Evolutionary conservation across 2,888 invertebrate species (phyloP).

Genomic region (Drosophila quinaria): DNA sequence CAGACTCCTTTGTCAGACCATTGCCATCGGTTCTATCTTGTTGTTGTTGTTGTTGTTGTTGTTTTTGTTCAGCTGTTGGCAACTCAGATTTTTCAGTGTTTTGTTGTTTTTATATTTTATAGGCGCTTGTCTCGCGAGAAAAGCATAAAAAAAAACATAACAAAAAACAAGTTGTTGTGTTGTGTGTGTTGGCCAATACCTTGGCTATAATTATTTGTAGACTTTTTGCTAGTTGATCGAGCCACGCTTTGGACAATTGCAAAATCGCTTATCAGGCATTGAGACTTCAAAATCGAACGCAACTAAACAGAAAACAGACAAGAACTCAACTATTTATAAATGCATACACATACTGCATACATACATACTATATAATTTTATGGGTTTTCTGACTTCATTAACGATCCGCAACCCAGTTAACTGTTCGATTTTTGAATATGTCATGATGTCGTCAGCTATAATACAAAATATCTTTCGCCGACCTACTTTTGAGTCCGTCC

Average conservation of each 20-base stretch:
- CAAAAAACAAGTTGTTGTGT: constrained; percentile 36
- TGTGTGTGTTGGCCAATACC: constrained; percentile 62
- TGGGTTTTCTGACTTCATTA: constrained; percentile 1
- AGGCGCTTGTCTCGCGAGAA: constrained; percentile 39
- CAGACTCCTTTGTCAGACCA: neutral
- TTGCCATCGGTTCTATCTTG: constrained; percentile 1
- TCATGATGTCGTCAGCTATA: constrained; percentile 23
- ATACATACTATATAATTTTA: neutral
- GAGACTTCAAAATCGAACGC: constrained; percentile 5
- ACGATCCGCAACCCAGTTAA: constrained; percentile 22
- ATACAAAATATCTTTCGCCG: constrained; percentile 33
- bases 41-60: constrained; percentile 1
- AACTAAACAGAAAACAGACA: constrained; percentile 9
- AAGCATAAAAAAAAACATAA: constrained; percentile 29
- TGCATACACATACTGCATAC: neutral
- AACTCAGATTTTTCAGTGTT: constrained; percentile 16
- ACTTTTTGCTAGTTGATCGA: constrained; percentile 49
- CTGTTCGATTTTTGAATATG: constrained; percentile 1
- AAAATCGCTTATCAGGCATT: constrained; percentile 57
- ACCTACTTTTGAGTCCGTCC: constrained; percentile 16
- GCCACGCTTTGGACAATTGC: constrained; percentile 42
- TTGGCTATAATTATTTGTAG: constrained; percentile 68
- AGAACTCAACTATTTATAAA: constrained; percentile 6
- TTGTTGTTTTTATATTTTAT: constrained; percentile 28
- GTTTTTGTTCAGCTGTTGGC: constrained; percentile 16